Evolutionary conservation across 2,888 invertebrate species (phyloP), one percentile per base, ranked within the genome.

Genomic region (Melipona beecheii): DNA sequence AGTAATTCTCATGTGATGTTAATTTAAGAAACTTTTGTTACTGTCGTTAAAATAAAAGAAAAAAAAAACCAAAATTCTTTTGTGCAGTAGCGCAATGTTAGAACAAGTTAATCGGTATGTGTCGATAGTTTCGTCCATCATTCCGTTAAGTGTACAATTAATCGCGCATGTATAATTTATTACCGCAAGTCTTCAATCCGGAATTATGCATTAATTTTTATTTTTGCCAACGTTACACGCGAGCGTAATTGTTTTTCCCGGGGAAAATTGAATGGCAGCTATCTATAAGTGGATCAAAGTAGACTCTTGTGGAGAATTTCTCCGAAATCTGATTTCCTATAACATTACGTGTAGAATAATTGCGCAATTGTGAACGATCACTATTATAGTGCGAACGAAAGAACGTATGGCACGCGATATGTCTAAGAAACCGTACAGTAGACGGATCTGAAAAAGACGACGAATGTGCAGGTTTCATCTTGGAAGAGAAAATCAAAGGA

Each of bases 231-330:
- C 43, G 31, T 21, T 3, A 13, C 68, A 54, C 19, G 31, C 54
- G 21, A 56, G 27, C 15, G 5, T 56, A 24, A 54, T 70, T 36
- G 15, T 62, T 72, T 24, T 11, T 19, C 13, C 21, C 3, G 5
- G 21, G 19, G 4, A 5, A 50, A 60, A 17, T 21, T 72, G 49
- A 60, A 50, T 50, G n/a, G 11, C 27, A n/a, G 13, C 5, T 49
- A 62, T 49, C 60, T 60, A 4, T 31, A 56, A 70, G 24, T 70
- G 69, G n/a, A 70, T 56, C 49, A 49, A 72, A 72, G 72, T 60
- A 13, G 13, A 21, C 21, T 62, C 21, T 50, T 17, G 5, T 2
- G 19, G 13, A 13, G 21, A 19, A 50, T 50, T 60, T 62, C 60
- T 27, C 9, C 72, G 60, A 60, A 72, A 72, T 71, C 43, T 60